Evolutionary conservation across 1,140 invertebrate genomes (phyloP).

Genomic region (Drosophila serrata): DNA sequence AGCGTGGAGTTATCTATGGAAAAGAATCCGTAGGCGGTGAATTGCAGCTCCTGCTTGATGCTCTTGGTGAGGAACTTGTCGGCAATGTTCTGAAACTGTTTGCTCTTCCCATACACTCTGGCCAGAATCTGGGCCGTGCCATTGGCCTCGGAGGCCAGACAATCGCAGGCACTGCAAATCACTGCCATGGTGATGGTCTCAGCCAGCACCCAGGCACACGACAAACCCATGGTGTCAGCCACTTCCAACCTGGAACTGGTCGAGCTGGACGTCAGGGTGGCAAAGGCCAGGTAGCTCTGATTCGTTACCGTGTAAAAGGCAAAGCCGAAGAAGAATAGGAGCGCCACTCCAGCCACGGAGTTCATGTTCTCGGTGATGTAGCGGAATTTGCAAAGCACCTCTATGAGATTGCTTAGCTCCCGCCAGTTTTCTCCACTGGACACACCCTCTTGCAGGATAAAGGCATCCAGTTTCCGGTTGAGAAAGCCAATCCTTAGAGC

Average conservation of each 20-base stretch:
- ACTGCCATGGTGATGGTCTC: constrained; percentile 59
- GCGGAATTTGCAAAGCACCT: constrained; percentile 71
- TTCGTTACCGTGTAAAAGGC: constrained; percentile 75
- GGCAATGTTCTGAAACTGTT: constrained; percentile 80
- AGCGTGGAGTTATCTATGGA: constrained; percentile 82
- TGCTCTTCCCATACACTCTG: constrained; percentile 74
- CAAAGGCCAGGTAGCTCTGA: constrained; percentile 72
- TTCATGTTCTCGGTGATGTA: constrained; percentile 74
- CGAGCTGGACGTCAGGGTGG: constrained; percentile 46
- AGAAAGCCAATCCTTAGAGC: constrained; percentile 58
- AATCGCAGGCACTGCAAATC: constrained; percentile 71
- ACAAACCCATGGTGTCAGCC: constrained; percentile 64
- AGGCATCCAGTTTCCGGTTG: constrained; percentile 52
- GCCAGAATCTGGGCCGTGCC: constrained; percentile 74
- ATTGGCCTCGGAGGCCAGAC: constrained; percentile 71
- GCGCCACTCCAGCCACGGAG: constrained; percentile 52
- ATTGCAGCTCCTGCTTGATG: constrained; percentile 82
- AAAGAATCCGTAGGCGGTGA: constrained; percentile 83
- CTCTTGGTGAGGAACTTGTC: constrained; percentile 84
- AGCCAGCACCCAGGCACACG: constrained; percentile 66
- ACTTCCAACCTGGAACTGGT: constrained; percentile 4
- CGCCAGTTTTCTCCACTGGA: constrained; percentile 57
- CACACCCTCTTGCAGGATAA: constrained; percentile 27
- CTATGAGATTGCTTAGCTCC: constrained; percentile 67
- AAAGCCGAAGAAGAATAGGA: constrained; percentile 72